Base-by-base conservation (phyloP, 2,113 vertebrate species). In the Dipodomys ordii region DNA sequence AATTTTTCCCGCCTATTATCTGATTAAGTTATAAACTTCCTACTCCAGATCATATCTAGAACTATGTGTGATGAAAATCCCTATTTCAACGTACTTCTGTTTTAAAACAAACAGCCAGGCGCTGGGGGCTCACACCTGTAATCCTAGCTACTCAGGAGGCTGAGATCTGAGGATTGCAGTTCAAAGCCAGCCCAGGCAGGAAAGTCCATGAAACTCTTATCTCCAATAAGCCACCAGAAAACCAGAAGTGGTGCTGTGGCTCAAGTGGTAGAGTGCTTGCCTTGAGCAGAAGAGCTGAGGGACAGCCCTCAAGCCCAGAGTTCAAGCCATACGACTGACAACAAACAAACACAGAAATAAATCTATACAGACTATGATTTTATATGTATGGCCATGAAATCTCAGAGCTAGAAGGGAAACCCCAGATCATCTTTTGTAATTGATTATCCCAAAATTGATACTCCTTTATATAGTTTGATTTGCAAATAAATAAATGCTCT, bases 1-100 rank as follows among this genome's bases (percentile, higher is more conserved):
- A 18, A 23, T 32, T 79, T 4, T 57, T 62, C 60, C 49, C 15
- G 1, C 13, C 13, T 49, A 22, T 65, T 69, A 35, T 64, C 23
- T 84, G n/a, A 44, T 76, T 92, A 46, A 87, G 10, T 77, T 67
- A 80, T 9, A 39, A 71, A 80, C 11, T 86, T 91, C 89, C 35
- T 7, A 73, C 25, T 30, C 8, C n/a, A 27, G 71, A 62, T 76
- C 39, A 15, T 73, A 13, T 30, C 44, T 27, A 44, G 83, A 71
- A 25, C 8, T 71, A 2, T 27, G n/a, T 39, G 35, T 27, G 22
- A 49, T 60, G 65, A 22, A 72, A 16, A 25, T 3, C 7, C 22
- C 4, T 73, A 57, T 25, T 67, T 30, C 60, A 82, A 60, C 23
- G 27, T 71, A 82, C 10, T 60, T 65, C 71, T 11, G 6, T 1